Conservation (phyloP, 1,140 invertebrate genomes). For the Oryctes rhinoceros region DNA sequence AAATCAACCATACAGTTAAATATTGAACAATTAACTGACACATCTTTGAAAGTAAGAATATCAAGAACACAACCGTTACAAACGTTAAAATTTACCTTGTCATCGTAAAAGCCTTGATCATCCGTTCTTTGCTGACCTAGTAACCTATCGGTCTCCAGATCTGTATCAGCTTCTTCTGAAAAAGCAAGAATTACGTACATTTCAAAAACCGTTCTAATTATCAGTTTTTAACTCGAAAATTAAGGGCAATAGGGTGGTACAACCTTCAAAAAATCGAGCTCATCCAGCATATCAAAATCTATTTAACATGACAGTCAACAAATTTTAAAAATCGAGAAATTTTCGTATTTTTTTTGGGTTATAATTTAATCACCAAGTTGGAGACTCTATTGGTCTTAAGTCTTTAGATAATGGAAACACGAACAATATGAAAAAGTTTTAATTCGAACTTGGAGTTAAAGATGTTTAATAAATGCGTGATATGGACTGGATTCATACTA, state of each 20-base stretch:
- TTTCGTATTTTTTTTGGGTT: no score
- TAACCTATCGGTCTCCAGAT: slow-evolving; percentile 88
- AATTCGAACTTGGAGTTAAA: background rate
- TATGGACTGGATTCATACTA: no score
- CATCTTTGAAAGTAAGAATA: background rate
- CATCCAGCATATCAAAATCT: no score
- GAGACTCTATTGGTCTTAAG: no score
- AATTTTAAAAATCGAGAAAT: no score
- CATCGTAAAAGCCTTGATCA: slow-evolving; percentile 90
- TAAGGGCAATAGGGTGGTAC: no score
- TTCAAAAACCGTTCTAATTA: no score
- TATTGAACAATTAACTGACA: background rate
- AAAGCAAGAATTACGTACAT: slow-evolving; percentile 44
- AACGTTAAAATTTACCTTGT: slow-evolving; percentile 68
- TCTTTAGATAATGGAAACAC: no score
- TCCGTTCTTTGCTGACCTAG: slow-evolving; percentile 89
- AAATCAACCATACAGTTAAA: background rate
- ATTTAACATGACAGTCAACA: no score
- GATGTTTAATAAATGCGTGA: background rate
- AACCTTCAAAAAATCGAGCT: no score
- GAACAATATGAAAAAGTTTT: background rate
- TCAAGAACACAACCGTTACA: background rate
- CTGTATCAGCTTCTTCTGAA: slow-evolving; percentile 85
- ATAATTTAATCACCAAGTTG: no score
- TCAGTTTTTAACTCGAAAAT: no score